Evolutionary conservation across 2,888 invertebrate species (phyloP).

Genomic region (Amiota minor): DNA sequence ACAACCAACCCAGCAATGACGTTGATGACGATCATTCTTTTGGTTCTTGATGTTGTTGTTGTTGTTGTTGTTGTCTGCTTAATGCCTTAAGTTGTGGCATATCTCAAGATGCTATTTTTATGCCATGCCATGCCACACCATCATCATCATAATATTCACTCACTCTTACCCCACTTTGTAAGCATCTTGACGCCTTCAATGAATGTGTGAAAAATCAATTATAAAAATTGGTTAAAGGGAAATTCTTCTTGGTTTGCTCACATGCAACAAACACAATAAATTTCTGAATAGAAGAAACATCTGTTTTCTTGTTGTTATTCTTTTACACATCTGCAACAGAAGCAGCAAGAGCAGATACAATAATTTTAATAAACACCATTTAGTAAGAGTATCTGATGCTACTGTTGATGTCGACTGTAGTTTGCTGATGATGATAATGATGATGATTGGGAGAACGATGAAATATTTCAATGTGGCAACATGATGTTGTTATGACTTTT

Average conservation of each 20-base stretch:
- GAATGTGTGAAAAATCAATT: conserved; percentile 54
- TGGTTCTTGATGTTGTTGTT: not conserved
- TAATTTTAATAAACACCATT: too few species aligned
- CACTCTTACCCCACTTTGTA: too few species aligned
- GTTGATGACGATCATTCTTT: not conserved
- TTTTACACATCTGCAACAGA: too few species aligned
- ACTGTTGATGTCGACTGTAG: too few species aligned
- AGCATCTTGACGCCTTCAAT: not conserved
- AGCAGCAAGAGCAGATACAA: too few species aligned
- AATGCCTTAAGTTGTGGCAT: not conserved
- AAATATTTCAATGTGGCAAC: too few species aligned
- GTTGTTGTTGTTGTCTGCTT: not conserved
- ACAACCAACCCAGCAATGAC: not conserved
- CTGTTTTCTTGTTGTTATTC: not conserved
- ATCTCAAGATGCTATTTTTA: not conserved
- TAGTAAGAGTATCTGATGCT: too few species aligned
- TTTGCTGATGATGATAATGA: too few species aligned
- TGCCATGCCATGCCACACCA: too few species aligned
- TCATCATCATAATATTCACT: too few species aligned
- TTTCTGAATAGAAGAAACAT: conserved; percentile 15
- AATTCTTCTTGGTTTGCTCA: conserved; percentile 46
- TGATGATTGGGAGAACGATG: too few species aligned
- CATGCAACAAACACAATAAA: not conserved
- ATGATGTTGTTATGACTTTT: too few species aligned
- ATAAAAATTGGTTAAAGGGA: conserved; percentile 49